Conservation (phyloP, 1,140 invertebrate genomes). For the Euura lappo region DNA sequence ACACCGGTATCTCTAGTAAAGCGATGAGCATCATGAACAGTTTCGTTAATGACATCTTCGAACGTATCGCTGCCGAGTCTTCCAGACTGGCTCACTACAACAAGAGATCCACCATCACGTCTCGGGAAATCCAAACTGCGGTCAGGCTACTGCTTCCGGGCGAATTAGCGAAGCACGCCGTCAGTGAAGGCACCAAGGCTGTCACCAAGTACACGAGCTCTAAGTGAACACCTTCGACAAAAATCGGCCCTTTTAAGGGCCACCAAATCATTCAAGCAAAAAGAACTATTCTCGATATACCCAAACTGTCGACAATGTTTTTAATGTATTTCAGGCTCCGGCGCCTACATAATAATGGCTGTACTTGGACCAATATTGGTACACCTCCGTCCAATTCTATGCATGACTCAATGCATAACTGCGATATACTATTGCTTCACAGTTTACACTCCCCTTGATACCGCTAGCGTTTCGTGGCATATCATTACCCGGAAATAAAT, state of each 20-base stretch:
- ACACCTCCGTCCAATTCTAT: no score
- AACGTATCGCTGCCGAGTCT: slow-evolving; percentile 73
- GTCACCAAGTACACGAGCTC: slow-evolving; percentile 56
- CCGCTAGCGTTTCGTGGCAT: no score
- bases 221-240: slow-evolving; percentile 19
- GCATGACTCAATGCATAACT: no score
- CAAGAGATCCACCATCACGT: slow-evolving; percentile 63
- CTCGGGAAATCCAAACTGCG: slow-evolving; percentile 56
- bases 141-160: slow-evolving; percentile 56
- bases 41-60: slow-evolving; percentile 74
- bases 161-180: slow-evolving; percentile 59
- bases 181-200: slow-evolving; percentile 67
- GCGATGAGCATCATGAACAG: slow-evolving; percentile 69
- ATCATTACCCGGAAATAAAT: no score
- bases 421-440: no score
- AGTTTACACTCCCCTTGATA: no score
- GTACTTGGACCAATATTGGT: no score
- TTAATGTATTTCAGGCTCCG: no score
- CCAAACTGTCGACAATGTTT: background rate
- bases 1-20: slow-evolving; percentile 71
- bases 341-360: no score
- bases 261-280: slow-evolving; percentile 53
- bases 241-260: slow-evolving; percentile 43
- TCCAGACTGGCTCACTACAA: slow-evolving; percentile 75
- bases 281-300: background rate